phyloP scores from a whole-genome alignment of 2,113 vertebrate genomes.

The Tyrannus savana region DNA sequence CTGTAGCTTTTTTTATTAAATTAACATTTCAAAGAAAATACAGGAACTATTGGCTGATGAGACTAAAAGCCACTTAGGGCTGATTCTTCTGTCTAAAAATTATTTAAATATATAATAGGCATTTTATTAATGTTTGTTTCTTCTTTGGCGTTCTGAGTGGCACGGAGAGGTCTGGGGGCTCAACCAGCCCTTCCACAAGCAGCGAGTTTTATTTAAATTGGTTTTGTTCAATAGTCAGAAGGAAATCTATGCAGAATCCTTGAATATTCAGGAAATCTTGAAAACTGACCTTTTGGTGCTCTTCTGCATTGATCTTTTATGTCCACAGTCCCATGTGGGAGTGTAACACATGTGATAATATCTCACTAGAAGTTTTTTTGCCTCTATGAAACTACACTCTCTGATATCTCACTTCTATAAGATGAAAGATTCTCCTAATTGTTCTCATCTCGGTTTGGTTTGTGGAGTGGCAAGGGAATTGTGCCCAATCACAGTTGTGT shows the following conservation, averaged over 20 bases:
- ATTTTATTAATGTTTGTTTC: background rate
- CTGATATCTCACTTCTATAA: background rate
- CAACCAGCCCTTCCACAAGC: background rate
- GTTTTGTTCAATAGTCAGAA: background rate
- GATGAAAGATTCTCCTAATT: background rate
- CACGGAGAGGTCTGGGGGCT: background rate
- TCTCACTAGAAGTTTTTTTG: slow-evolving; percentile 7
- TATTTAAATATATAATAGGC: background rate
- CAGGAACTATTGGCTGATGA: background rate
- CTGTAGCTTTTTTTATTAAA: background rate
- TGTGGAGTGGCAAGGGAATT: background rate
- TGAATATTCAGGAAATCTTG: slow-evolving; percentile 32
- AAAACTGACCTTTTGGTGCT: background rate
- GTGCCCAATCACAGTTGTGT: background rate
- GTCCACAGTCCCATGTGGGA: background rate
- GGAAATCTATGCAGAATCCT: background rate
- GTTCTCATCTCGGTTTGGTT: background rate
- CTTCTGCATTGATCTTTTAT: background rate
- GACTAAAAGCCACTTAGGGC: background rate
- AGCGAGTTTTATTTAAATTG: background rate
- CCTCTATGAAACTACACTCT: background rate
- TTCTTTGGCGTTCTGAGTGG: background rate
- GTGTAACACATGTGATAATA: background rate
- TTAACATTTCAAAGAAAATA: background rate
- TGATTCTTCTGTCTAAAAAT: background rate